Percentiles rank a stretch among this genome's conserved stretches.
Evolutionary conservation across 2,113 vertebrate genomes (phyloP).

Genomic region (Jacana jacana): DNA sequence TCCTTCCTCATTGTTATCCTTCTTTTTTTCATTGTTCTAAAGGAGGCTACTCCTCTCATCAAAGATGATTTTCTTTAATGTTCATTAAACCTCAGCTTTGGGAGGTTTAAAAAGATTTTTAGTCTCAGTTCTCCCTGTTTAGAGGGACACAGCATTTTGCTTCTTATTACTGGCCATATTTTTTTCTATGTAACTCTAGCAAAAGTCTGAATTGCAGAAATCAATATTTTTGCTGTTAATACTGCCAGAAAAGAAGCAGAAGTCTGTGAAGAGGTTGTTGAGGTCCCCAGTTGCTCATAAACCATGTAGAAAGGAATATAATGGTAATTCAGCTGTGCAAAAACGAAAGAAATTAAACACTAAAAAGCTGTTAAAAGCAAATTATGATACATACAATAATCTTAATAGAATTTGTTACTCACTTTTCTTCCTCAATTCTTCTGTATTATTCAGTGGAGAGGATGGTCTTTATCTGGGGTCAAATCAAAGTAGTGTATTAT

Average conservation of each 20-base stretch:
- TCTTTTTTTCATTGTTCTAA: neutral
- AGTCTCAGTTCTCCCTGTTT: neutral
- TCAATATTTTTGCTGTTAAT: neutral
- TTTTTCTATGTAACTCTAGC: neutral
- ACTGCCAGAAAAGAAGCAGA: neutral
- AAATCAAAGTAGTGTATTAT: neutral
- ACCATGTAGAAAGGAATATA: neutral
- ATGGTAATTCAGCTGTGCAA: neutral
- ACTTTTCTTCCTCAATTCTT: neutral
- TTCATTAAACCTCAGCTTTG: neutral
- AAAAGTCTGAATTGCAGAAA: neutral
- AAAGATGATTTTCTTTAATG: neutral
- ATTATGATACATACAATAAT: neutral
- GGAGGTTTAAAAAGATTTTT: neutral
- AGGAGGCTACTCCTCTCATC: neutral
- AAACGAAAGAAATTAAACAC: neutral
- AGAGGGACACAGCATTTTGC: neutral
- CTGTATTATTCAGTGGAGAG: neutral
- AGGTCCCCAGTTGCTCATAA: neutral
- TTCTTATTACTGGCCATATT: neutral
- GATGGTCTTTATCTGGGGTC: neutral
- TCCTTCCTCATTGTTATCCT: neutral
- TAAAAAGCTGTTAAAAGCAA: neutral
- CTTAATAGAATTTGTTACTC: neutral
- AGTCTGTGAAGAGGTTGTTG: neutral